Base-by-base conservation (phyloP, 2,797 vertebrate genomes). In the Micrastur ruficollis region DNA sequence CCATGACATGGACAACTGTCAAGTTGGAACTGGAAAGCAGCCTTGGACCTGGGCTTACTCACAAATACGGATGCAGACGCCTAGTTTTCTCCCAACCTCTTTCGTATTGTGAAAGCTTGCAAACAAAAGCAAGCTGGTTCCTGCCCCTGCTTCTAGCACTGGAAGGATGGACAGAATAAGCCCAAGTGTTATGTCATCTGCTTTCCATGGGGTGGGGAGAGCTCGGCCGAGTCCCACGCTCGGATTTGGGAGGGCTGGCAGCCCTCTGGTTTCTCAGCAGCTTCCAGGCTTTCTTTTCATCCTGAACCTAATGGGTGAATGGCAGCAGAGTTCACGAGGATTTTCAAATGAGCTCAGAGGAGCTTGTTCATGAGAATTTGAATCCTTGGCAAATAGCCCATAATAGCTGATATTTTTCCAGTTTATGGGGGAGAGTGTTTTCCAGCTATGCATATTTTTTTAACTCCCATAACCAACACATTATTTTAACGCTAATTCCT, bases 301-400 rank as follows among this genome's bases (percentile, higher is more conserved):
- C 85, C 82, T 53, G n/a, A 59, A 79, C 50, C 68, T 70, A 72
- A 52, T 49, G 93, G 70, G 65, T 55, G 85, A 81, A 88, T 58
- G 47, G 80, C 84, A 88, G 56, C 29, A 80, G 84, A 86, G 89
- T 31, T 95, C 85, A 87, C 0, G 3, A 81, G 80, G 46, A 81
- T 95, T 96, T 96, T 85, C 81, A 84, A 78, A 91, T 94, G 88
- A 95, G 81, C 86, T 94, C 90, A 91, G 90, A 90, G 50, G 46
- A 89, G 25, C 29, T 95, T 63, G 76, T 71, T 93, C 76, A 63
- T 91, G 90, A 94, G 76, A 95, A 91, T 85, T 78, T 66, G 55
- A 89, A 90, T 95, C 66, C 85, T 71, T 97, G 96, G 95, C 90
- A 94, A 84, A 67, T 31, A 50, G 81, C 89, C 84, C 79, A 46